Evolutionary conservation across 2,888 invertebrate species (phyloP), one percentile per base, ranked within the genome.

Genomic region (Sceliomorpha sp.): DNA sequence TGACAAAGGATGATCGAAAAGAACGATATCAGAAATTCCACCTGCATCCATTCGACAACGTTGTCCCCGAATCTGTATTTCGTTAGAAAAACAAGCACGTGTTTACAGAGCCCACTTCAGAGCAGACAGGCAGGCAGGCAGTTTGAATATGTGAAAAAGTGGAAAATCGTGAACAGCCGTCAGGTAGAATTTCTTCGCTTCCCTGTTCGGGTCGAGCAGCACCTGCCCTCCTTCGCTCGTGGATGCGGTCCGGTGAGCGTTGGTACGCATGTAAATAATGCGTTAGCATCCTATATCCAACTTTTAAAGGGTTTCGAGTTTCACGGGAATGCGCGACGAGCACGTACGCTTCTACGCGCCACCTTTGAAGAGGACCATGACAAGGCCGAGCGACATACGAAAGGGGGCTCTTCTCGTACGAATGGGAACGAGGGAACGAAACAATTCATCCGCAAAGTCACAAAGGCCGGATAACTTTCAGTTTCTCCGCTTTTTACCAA

Each of bases 271-370:
- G 60, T 60, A 60, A 60, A 60, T 60, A 60, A 60, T 44, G 60
- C 60, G 44, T 60, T 50, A 60, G 44, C 60, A 36, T 51, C 51
- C 50, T 44, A 24, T 39, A 48, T n/a, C 48, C 50, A 47, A 59
- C 53, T 63, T 59, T 64, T 53, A 44, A 55, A 59, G 51, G 55
- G 63, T 58, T 64, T 70, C 45, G 45, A 42, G 50, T 70, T 70
- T 48, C 55, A 55, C 36, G 53, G 40, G 51, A 53, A 58, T 48
- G 56, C 42, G 44, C 37, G 34, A 42, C 39, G 17, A 37, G 60
- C 68, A 68, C 68, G 68, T 66, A 66, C 55, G 60, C 26, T 34
- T n/a, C 42, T 62, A 68, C 68, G 68, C 56, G 68, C 47, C 56
- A 59, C 48, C 44, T 42, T 36, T 60, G 15, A 50, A 60, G 44